Base-by-base conservation (phyloP, 2,113 vertebrate genomes). In the Sceloporus tristichus region DNA sequence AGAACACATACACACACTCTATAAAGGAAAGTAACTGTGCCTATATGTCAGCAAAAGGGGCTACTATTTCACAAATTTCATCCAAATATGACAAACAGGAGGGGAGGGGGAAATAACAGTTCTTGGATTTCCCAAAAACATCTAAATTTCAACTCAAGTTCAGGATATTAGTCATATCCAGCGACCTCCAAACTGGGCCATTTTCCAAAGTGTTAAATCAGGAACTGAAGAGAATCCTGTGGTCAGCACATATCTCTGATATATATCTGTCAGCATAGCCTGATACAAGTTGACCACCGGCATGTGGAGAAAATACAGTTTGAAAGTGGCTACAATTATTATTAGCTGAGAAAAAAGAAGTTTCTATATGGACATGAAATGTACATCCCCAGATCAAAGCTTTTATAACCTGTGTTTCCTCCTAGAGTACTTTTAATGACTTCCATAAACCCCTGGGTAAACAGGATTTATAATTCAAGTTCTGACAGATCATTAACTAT, bases 401-500 rank as follows among this genome's bases (percentile, higher is more conserved):
- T 93, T 94, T 93, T 84, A 88, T 80, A 80, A 14, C 87, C 77
- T 83, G 11, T 84, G 84, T n/a, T 85, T 92, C 90, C 87, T 85
- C 87, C 56, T 80, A 0, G 19, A 89, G 74, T 21, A 85, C 85
- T 90, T 93, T 91, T 81, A 86, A 90, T 25, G 78, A 85, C 29
- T 59, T 94, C 84, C 82, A 91, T 87, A 93, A 94, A 94, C 59
- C 85, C 83, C 86, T 83, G 21, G 82, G 84, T 91, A 91, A 89
- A 89, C 82, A 87, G 68, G 80, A 56, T 87, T 87, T 75, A 82
- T 79, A 89, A 90, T 73, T 91, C 90, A 92, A 94, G 93, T 84
- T 91, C 90, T 93, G 88, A 92, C 87, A 92, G 82, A 92, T 87
- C 91, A 93, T 92, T 93, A 94, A 92, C 85, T 93, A 59, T 86